These are phyloP conservation scores for Lepus americanus DNA, from an alignment of 2,113 vertebrate species.

Conservation along the genomic window DNA sequence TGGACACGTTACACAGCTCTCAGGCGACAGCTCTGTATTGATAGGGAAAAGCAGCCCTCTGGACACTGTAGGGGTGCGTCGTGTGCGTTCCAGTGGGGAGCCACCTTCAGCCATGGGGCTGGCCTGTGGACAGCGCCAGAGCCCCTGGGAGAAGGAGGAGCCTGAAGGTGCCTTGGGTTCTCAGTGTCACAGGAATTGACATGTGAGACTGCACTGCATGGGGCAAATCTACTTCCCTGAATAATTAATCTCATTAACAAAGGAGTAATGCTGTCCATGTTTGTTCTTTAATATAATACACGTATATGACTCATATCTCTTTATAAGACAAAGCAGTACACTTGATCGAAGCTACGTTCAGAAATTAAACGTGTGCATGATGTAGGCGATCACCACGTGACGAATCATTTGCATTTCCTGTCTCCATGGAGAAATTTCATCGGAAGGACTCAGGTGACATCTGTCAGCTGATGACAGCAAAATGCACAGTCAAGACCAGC, in stretches of 20 bases:
- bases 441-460: neutral
- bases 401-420: conserved; percentile 1
- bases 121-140: neutral
- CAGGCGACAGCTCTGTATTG: neutral
- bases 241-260: conserved; percentile 71
- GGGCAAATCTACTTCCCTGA: conserved; percentile 36
- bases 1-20: neutral
- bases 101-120: neutral
- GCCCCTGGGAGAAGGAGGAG: neutral
- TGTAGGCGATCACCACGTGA: conserved; percentile 28
- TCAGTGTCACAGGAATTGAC: neutral
- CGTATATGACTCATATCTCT: conserved; percentile 57
- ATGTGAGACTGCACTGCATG: neutral
- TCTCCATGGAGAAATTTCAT: neutral
- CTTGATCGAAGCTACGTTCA: conserved; percentile 52
- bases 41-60: neutral
- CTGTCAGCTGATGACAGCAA: neutral
- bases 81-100: neutral
- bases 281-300: conserved; percentile 83
- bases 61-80: neutral
- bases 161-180: neutral
- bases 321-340: conserved; percentile 64
- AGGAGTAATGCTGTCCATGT: conserved; percentile 82
- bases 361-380: conserved; percentile 62
- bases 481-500: neutral